These are phyloP conservation scores for Strigamia maritima DNA, from an alignment of 2,888 invertebrate genomes.

Conservation along the genomic window DNA sequence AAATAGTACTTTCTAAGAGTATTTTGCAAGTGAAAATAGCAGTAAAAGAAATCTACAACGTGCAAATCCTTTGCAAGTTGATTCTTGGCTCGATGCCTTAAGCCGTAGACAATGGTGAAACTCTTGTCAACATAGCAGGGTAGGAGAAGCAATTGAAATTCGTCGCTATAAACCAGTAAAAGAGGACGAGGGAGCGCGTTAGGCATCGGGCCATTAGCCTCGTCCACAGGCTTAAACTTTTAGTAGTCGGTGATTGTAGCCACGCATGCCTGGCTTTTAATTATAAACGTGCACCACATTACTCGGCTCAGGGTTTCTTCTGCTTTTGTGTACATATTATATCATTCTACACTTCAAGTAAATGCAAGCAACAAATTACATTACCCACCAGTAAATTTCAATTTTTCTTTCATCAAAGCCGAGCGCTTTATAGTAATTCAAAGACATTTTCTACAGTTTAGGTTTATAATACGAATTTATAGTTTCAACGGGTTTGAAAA, in stretches of 20 bases:
- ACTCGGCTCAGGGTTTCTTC: neutral
- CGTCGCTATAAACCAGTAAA: neutral
- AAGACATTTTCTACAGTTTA: neutral
- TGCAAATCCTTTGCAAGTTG: neutral
- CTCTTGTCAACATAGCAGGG: neutral
- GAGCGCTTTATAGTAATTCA: neutral
- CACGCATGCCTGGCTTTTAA: slow-evolving; percentile 12
- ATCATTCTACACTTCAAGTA: neutral
- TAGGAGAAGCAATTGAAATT: slow-evolving; percentile 3
- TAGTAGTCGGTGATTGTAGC: neutral
- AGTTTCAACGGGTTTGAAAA: too few species aligned
- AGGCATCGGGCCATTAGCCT: neutral
- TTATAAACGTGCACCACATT: neutral
- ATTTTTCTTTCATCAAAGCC: neutral
- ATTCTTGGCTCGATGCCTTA: neutral
- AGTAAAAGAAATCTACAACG: neutral
- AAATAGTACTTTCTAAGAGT: neutral
- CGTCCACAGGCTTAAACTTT: slow-evolving; percentile 5
- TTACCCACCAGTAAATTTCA: neutral
- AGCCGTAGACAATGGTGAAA: slow-evolving; percentile 6
- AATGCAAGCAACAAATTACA: neutral
- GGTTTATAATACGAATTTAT: too few species aligned
- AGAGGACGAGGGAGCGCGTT: neutral
- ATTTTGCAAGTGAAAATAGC: neutral
- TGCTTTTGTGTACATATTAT: neutral